Conservation (phyloP, 1,140 invertebrate species). For the Drosophila tsacasi region DNA sequence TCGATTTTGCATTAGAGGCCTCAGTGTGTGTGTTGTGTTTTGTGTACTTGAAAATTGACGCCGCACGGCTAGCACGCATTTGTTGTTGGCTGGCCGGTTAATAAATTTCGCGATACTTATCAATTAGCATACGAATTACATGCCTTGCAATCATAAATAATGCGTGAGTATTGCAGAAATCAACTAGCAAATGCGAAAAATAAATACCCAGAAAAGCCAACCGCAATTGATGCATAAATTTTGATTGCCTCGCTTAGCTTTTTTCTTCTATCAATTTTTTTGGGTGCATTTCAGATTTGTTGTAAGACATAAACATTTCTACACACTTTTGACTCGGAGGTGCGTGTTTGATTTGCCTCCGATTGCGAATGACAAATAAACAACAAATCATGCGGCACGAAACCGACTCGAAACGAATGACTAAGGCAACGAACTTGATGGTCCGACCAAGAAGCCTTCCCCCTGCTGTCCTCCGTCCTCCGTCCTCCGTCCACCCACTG, state of each 20-base stretch:
- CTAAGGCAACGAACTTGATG: conserved; percentile 75
- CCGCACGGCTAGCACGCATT: conserved; percentile 78
- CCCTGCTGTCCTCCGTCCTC: background rate
- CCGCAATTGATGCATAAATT: conserved; percentile 70
- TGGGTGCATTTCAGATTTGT: conserved; percentile 55
- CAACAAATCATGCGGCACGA: conserved; percentile 82
- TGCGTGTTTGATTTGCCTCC: conserved; percentile 79
- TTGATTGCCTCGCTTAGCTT: conserved; percentile 56
- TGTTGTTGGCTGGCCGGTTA: conserved; percentile 71
- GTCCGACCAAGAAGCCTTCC: conserved; percentile 52
- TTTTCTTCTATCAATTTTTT: conserved; percentile 22
- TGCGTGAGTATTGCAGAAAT: conserved; percentile 69
- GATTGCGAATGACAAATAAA: conserved; percentile 80
- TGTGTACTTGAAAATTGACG: conserved; percentile 81
- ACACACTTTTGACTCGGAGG: conserved; percentile 70
- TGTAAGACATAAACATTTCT: conserved; percentile 80
- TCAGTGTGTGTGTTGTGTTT: conserved; percentile 1
- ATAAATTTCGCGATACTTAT: conserved; percentile 84
- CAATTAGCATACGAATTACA: conserved; percentile 85
- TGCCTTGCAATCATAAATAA: conserved; percentile 85
- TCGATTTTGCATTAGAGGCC: conserved; percentile 73
- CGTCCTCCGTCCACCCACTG: conserved; percentile 15
- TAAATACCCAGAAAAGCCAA: conserved; percentile 32
- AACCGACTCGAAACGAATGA: conserved; percentile 63
- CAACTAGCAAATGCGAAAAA: conserved; percentile 29